These are phyloP conservation scores for Bellardia pandia DNA, from an alignment of 2,888 invertebrate species.

Conservation along the genomic window DNA sequence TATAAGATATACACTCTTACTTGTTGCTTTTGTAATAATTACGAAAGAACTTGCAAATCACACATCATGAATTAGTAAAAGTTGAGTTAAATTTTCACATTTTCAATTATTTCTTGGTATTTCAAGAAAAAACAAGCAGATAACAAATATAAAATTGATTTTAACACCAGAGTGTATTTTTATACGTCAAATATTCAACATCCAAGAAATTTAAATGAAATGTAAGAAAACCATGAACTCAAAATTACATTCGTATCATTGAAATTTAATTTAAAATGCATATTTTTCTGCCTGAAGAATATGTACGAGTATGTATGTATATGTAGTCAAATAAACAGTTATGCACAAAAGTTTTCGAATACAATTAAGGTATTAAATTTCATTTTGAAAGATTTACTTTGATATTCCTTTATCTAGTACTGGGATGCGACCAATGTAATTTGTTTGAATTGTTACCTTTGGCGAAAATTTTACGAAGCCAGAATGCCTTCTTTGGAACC, in stretches of 20 bases:
- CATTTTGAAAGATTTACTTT: no score
- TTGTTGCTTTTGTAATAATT: neutral
- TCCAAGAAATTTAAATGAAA: neutral
- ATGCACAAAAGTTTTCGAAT: neutral
- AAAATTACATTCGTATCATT: constrained; percentile 9
- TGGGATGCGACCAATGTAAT: no score
- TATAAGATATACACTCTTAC: no score
- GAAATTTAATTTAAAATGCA: constrained; percentile 28
- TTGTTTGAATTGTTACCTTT: no score
- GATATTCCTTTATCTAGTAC: no score
- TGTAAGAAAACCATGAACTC: neutral
- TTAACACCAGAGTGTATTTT: no score
- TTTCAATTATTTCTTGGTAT: neutral
- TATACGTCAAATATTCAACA: neutral
- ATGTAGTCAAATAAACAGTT: neutral
- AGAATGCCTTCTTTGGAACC: no score
- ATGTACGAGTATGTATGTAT: neutral
- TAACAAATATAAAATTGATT: no score
- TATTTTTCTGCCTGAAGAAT: neutral
- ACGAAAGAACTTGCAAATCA: neutral
- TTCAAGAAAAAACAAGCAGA: neutral
- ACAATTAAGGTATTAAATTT: no score
- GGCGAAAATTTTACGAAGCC: no score
- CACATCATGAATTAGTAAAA: neutral
- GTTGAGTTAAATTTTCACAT: neutral